Evolutionary conservation across 2,888 invertebrate genomes (phyloP), one percentile per base, ranked within the genome.

Genomic region (Napeogenes sylphis): DNA sequence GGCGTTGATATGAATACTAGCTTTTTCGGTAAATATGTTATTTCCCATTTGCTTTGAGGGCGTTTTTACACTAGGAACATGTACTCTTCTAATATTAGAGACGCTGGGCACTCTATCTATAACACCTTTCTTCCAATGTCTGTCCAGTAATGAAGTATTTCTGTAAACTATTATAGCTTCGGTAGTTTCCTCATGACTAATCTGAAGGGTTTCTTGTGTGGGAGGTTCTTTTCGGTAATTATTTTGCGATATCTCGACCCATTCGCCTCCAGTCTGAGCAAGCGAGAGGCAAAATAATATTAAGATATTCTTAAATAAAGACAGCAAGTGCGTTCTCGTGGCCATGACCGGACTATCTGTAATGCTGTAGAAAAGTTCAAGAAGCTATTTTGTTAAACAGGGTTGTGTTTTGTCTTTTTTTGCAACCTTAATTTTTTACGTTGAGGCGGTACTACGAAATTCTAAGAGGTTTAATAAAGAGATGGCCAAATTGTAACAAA

Each of bases 201-300:
- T 55, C 30, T 14, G 45, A 45, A 35, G 12, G 38, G 21, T 42
- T 33, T 30, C 4, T 55, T n/a, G 54, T 46, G 10, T 63, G 30
- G 72, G 30, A 3, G 83, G 78, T 8, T 71, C 69, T 65, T 82
- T 83, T 46, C 75, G 76, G 68, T 85, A 84, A 65, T 83, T 77
- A 53, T 83, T 82, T 66, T 90, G 90, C 0, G 89, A 79, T 66
- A 90, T 90, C 69, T 90, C 84, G 42, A 90, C 87, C 90, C 90
- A 90, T 59, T 90, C 90, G 46, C 80, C 68, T 30, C 70, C 30
- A 14, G 71, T 77, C 62, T 72, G 64, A 62, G 80, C 46, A 6
- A 82, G 58, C 8, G 82, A 46, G 6, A 82, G 59, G 8, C 83
- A 68, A 30, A 86, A 63, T 45, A 78, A 64, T n/a, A 81, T 60